Evolutionary conservation across 2,113 vertebrate genomes (phyloP), one percentile per base, ranked within the genome.

Genomic region (Panthera tigris): DNA sequence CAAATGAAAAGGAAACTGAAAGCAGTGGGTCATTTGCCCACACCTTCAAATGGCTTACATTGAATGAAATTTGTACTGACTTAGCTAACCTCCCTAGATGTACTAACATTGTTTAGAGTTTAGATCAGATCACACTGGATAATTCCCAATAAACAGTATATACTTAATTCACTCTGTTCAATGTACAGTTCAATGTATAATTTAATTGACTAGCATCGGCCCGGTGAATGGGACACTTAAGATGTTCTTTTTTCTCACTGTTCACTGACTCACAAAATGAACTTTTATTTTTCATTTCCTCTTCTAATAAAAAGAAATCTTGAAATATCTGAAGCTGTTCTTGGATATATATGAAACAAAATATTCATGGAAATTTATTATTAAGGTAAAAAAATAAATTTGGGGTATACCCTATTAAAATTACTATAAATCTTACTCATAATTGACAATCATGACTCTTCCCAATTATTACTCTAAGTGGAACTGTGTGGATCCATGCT

Each of bases 271-370:
- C 2, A 36, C 27, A 93, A 92, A 69, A 94, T 86, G 41, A 90
- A 76, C 12, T 33, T 19, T 71, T 73, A 68, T n/a, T 89, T 73
- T 82, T 63, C 55, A 63, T 81, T 87, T 93, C 14, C 12, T 55
- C 48, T 84, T 87, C n/a, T 84, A 33, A 80, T 87, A 45, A 90
- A 96, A 96, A 18, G 55, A 95, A 88, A 48, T 84, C 45, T 95
- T 82, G 69, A 91, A 86, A 71, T 74, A 68, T 63, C 14, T 31
- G 65, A 89, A 97, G n/a, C 73, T 15, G 0, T 71, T 84, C 45
- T 81, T 90, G 2, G 83, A 19, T 45, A 52, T 33, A 39, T 16
- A 5, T 63, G 21, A 86, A 87, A 86, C 14, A 74, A 65, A 88
- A 85, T 73, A 52, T 63, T 33, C 23, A 66, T 74, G 63, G 29